Conservation (phyloP, 2,113 vertebrate genomes). For the Solea senegalensis region DNA sequence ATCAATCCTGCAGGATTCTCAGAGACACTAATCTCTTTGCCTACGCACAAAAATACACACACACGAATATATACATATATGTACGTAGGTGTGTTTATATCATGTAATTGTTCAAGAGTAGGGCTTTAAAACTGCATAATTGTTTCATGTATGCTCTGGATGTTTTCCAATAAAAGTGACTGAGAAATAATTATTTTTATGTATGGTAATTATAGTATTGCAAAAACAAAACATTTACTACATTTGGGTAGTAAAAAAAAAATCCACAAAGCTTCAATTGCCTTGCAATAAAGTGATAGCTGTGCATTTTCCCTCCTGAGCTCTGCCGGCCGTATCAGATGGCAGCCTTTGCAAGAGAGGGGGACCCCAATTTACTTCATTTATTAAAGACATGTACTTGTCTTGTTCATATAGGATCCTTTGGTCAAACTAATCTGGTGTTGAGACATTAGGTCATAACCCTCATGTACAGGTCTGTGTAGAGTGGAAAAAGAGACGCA, state of each 20-base stretch:
- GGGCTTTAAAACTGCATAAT: too few relatives aligned
- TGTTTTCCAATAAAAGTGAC: too few relatives aligned
- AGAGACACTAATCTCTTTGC: slow-evolving; percentile 45
- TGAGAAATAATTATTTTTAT: too few relatives aligned
- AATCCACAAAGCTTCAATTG: slow-evolving; percentile 61
- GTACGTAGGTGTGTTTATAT: neutral
- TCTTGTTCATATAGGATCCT: slow-evolving; percentile 52
- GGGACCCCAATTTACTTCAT: slow-evolving; percentile 26
- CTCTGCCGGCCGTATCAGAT: slow-evolving; percentile 45
- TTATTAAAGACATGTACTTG: slow-evolving; percentile 62
- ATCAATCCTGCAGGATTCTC: slow-evolving; percentile 28
- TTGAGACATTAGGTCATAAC: slow-evolving; percentile 56
- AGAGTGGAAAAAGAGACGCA: neutral
- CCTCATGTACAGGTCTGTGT: slow-evolving; percentile 51
- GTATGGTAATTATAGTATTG: too few relatives aligned
- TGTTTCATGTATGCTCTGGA: too few relatives aligned
- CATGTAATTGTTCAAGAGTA: too few relatives aligned
- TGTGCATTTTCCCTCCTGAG: slow-evolving; percentile 55
- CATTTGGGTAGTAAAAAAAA: neutral
- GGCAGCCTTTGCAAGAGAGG: slow-evolving; percentile 34
- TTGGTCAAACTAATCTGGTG: slow-evolving; percentile 31
- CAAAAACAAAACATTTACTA: too few relatives aligned
- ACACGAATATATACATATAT: slow-evolving; percentile 25
- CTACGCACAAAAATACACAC: slow-evolving; percentile 12
- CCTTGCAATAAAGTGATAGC: slow-evolving; percentile 57